Conservation (phyloP, 2,888 invertebrate genomes). For the Parascotia fuliginaria region DNA sequence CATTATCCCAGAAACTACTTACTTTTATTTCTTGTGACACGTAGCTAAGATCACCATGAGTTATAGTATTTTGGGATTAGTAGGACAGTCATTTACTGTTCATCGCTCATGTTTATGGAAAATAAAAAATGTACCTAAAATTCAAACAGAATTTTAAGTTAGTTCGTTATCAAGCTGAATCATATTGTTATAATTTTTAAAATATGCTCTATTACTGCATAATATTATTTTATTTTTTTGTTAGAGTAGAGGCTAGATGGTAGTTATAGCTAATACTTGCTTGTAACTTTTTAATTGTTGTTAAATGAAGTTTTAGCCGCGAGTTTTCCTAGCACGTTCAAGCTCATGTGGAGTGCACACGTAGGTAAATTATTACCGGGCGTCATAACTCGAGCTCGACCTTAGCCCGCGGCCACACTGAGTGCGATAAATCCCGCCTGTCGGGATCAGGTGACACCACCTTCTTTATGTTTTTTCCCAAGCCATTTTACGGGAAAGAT, state of each 20-base stretch:
- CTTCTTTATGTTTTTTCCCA: slow-evolving; percentile 87
- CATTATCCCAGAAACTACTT: slow-evolving; percentile 61
- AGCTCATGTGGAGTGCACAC: slow-evolving; percentile 43
- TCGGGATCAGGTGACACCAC: slow-evolving; percentile 86
- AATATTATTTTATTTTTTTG: too few relatives aligned
- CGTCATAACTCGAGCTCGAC: slow-evolving; percentile 78
- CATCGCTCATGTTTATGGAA: too few relatives aligned
- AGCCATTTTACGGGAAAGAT: slow-evolving; percentile 86
- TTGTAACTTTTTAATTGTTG: background rate
- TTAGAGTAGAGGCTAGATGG: too few relatives aligned
- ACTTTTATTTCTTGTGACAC: slow-evolving; percentile 73
- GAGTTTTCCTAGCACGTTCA: slow-evolving; percentile 3
- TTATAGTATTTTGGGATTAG: slow-evolving; percentile 6
- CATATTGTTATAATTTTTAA: too few relatives aligned
- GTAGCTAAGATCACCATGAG: slow-evolving; percentile 34
- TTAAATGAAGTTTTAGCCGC: background rate
- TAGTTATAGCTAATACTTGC: too few relatives aligned
- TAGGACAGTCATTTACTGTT: background rate
- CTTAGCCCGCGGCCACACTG: slow-evolving; percentile 84
- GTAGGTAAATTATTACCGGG: slow-evolving; percentile 78
- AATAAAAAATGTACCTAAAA: too few relatives aligned
- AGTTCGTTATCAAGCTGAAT: background rate
- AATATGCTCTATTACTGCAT: too few relatives aligned
- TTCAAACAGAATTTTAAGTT: background rate
- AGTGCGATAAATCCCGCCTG: slow-evolving; percentile 77